phyloP scores from a whole-genome alignment of 2,113 vertebrate genomes.

The Uria lomvia region DNA sequence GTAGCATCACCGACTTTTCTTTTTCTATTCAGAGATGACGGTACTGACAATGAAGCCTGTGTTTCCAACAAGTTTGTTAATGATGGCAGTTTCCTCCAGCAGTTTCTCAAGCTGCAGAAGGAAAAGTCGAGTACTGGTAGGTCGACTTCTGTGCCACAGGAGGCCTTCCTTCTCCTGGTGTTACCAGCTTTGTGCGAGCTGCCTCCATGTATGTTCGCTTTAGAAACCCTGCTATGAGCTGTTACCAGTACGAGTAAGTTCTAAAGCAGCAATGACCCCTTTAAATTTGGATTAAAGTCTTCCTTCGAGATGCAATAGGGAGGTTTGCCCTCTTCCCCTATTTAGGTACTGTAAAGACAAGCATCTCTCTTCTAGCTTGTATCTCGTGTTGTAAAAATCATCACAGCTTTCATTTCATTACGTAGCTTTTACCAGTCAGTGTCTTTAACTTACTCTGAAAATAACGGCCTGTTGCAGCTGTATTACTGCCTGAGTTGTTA shows the following conservation, averaged over 20 bases:
- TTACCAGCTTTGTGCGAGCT: neutral
- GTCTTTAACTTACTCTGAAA: neutral
- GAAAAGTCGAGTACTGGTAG: constrained; percentile 76
- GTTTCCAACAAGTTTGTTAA: constrained; percentile 91
- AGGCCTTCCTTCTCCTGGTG: neutral
- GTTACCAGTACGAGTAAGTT: neutral
- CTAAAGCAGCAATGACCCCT: neutral
- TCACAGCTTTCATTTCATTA: neutral
- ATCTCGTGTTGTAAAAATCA: neutral
- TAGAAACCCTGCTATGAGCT: neutral
- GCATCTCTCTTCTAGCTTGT: neutral
- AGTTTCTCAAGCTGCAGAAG: constrained; percentile 94
- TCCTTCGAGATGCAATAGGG: rapidly evolving
- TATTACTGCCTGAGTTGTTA: neutral
- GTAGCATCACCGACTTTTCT: neutral
- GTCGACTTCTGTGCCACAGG: neutral
- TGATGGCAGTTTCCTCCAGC: constrained; percentile 94
- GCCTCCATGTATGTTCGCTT: neutral
- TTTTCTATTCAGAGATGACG: constrained; percentile 62
- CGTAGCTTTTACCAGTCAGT: neutral
- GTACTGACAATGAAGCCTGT: constrained; percentile 64
- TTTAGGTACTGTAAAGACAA: neutral
- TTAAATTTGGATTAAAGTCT: neutral
- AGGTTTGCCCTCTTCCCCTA: neutral
- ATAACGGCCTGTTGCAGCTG: neutral